A percentile compares a stretch with the other conserved stretches of the same genome.
Evolutionary conservation across 2,888 invertebrate species (phyloP).

Genomic region (Ethmia dodecea): DNA sequence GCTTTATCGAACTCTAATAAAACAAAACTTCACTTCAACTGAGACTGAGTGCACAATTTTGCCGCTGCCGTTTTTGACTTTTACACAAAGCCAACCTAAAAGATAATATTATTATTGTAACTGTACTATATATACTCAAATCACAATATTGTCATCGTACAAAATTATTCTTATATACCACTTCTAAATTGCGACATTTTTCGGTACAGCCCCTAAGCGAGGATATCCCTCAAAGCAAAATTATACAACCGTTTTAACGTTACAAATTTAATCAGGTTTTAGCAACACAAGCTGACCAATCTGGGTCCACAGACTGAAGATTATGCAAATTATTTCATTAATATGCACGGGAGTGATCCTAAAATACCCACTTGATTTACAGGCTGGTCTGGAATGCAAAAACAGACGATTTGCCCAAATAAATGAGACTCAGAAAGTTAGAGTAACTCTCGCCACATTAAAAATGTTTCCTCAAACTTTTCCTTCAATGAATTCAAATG

Average conservation of each 20-base stretch:
- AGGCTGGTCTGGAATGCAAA: slow-evolving; percentile 26
- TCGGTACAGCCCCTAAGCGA: not conserved
- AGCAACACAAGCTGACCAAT: slow-evolving; percentile 19
- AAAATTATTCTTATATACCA: too few relatives aligned
- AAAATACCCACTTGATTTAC: slow-evolving; percentile 36
- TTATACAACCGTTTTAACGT: slow-evolving; percentile 7
- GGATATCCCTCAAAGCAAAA: not conserved
- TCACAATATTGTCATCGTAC: not conserved
- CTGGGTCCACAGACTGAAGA: slow-evolving; percentile 27
- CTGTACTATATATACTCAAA: too few relatives aligned
- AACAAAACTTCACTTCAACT: too few relatives aligned
- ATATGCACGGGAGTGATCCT: slow-evolving; percentile 25
- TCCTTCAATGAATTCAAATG: too few relatives aligned
- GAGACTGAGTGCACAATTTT: too few relatives aligned
- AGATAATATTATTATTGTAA: too few relatives aligned
- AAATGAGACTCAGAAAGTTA: not conserved
- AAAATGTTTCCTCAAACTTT: too few relatives aligned
- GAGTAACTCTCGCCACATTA: too few relatives aligned
- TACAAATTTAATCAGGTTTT: slow-evolving; percentile 20
- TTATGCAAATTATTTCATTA: slow-evolving; percentile 36
- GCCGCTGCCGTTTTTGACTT: too few relatives aligned
- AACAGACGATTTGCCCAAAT: slow-evolving; percentile 4
- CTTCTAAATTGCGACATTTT: too few relatives aligned
- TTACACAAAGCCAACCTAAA: too few relatives aligned
- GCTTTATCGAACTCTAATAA: too few relatives aligned